A percentile compares a stretch with the other conserved stretches of the same genome.
These are phyloP conservation scores for Allophyes oxyacanthae DNA, from an alignment of 2,888 invertebrate genomes.

Conservation along the genomic window DNA sequence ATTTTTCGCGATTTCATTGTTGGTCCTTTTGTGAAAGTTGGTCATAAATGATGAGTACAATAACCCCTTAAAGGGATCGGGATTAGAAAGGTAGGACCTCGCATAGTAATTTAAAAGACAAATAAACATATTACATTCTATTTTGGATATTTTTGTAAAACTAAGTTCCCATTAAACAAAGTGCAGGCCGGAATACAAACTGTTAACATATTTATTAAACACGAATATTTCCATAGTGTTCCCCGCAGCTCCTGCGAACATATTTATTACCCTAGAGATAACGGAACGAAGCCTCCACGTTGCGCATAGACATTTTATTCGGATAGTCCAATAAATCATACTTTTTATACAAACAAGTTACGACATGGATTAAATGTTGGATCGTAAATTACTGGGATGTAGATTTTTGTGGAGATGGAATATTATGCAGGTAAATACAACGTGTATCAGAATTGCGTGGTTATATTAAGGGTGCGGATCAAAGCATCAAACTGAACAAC, in stretches of 20 bases:
- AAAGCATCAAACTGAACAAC: no score
- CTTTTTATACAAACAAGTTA: conserved; percentile 50
- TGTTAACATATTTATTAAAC: conserved; percentile 30
- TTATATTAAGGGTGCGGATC: no score
- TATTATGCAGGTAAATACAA: conserved; percentile 29
- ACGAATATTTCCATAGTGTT: conserved; percentile 24
- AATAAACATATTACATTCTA: no score
- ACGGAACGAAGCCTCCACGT: neutral
- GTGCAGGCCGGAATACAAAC: neutral
- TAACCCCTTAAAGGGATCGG: no score
- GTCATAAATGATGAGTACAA: no score
- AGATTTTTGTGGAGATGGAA: conserved; percentile 22
- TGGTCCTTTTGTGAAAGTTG: no score
- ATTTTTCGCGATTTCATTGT: no score
- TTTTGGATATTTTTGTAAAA: no score
- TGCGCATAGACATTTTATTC: conserved; percentile 43
- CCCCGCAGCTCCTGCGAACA: conserved; percentile 22
- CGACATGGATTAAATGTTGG: conserved; percentile 40
- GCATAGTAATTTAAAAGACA: no score
- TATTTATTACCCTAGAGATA: conserved; percentile 47
- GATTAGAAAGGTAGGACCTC: no score
- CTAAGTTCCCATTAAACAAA: neutral
- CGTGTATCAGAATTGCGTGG: no score
- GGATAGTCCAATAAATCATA: conserved; percentile 42
- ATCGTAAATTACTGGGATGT: conserved; percentile 38